phyloP scores from a whole-genome alignment of 2,888 invertebrate genomes.

The Panorpa germanica region DNA sequence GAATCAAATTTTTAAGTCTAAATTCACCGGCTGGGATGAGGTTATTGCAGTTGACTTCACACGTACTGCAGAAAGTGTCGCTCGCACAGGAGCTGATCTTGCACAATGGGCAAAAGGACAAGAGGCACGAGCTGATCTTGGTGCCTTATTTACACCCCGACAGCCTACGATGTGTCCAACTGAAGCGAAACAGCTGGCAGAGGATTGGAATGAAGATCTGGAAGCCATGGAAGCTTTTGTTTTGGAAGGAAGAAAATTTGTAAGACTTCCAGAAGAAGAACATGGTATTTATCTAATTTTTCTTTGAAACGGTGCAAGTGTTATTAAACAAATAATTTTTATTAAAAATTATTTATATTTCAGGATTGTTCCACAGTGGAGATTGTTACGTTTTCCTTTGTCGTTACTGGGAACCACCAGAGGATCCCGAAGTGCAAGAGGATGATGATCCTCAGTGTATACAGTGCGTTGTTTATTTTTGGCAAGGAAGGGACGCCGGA shows the following conservation, averaged over 20 bases:
- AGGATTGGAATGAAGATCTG: conserved; percentile 97
- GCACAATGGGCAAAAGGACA: conserved; percentile 80
- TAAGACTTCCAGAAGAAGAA: conserved; percentile 89
- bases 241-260: conserved; percentile 90
- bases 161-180: conserved; percentile 70
- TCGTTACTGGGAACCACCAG: conserved; percentile 73
- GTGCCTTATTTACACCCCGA: conserved; percentile 87
- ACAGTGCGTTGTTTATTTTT: conserved; percentile 98
- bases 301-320: background rate
- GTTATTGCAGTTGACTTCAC: conserved; percentile 98
- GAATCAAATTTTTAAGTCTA: conserved; percentile 87
- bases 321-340: conserved; percentile 3
- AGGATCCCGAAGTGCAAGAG: conserved; percentile 31
- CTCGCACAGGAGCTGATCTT: conserved; percentile 88
- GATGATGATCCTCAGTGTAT: conserved; percentile 30
- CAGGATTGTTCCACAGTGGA: conserved; percentile 70
- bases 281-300: too few relatives aligned
- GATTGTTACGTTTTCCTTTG: conserved; percentile 98
- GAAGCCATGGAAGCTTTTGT: conserved; percentile 97
- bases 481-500: conserved; percentile 93
- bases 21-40: conserved; percentile 97
- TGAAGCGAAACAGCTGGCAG: conserved; percentile 75
- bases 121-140: conserved; percentile 83
- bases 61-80: conserved; percentile 91
- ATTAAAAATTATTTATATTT: too few relatives aligned